Evolutionary conservation across 2,113 vertebrate species (phyloP), one percentile per base, ranked within the genome.

Genomic region (Mandrillus leucophaeus): DNA sequence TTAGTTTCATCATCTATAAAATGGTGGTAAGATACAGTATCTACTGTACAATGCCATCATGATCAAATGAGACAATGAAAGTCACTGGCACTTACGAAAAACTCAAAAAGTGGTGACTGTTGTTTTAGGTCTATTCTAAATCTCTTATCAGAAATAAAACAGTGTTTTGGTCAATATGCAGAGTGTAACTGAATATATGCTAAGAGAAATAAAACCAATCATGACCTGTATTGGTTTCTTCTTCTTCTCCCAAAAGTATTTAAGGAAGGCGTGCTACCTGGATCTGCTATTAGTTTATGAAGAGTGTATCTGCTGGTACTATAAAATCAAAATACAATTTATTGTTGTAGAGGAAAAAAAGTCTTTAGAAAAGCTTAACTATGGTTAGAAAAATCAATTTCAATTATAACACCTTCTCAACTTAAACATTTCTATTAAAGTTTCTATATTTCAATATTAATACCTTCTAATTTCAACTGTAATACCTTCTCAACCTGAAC

Each of bases 271-370:
- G 75, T 59, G 11, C 20, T 68, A 75, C 17, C 23, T 78, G 11
- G 30, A 57, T 43, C 52, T 68, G 52, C 20, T 93, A 48, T 48
- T 61, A 85, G 48, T 35, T 90, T 92, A 13, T 66, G 57, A 64
- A 93, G 72, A 80, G 30, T 17, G 18, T 82, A 86, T 40, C 59
- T 66, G 2, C 17, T 81, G 35, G 27, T n/a, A 81, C 13, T 83
- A 70, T 32, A 84, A 97, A 97, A 94, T 83, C 30, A 78, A 92
- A 94, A 82, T 61, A 89, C 7, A 92, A 76, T 45, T 86, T 96
- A 48, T 22, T 40, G 14, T 90, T 75, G 27, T 43, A 95, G 13
- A 92, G 35, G 2, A 72, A 55, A 84, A 84, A n/a, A 90, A 23
- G 14, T 23, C 6, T 55, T 50, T 50, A 81, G 61, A 79, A 92